phyloP scores from a whole-genome alignment of 1,140 invertebrate genomes.

The Drosophila lowei region DNA sequence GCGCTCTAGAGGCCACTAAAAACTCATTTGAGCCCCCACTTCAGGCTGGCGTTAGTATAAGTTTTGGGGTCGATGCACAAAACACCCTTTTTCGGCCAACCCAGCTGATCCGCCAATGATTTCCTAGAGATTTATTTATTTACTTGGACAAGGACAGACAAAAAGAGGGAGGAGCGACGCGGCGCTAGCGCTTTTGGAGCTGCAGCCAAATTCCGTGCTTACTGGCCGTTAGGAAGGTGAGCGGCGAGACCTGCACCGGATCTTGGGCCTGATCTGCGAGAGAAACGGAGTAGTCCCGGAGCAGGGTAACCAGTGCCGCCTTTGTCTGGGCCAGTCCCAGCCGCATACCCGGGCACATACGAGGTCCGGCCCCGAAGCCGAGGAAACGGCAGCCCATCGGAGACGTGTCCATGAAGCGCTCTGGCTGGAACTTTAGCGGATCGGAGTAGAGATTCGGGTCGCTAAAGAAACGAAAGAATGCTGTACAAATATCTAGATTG shows the following conservation, averaged over 20 bases:
- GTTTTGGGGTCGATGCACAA: too few relatives aligned
- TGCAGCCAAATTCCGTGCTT: constrained; percentile 54
- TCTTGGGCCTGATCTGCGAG: not conserved
- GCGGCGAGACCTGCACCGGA: constrained; percentile 40
- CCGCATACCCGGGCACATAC: constrained; percentile 88
- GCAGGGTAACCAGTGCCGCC: constrained; percentile 76
- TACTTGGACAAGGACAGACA: too few relatives aligned
- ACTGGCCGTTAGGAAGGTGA: constrained; percentile 56
- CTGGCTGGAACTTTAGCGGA: constrained; percentile 85
- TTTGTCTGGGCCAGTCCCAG: constrained; percentile 84
- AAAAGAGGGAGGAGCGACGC: not conserved
- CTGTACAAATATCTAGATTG: too few relatives aligned
- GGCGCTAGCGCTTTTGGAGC: constrained; percentile 2
- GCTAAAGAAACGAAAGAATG: constrained; percentile 78
- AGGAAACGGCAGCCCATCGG: constrained; percentile 85
- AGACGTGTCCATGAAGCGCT: constrained; percentile 85
- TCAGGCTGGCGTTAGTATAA: too few relatives aligned
- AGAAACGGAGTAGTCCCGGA: constrained; percentile 40
- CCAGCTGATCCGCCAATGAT: too few relatives aligned
- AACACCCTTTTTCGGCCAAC: too few relatives aligned
- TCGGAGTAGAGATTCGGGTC: constrained; percentile 85
- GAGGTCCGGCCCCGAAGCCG: constrained; percentile 89
- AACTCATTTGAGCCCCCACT: constrained; percentile 1
- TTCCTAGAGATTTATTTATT: too few relatives aligned
- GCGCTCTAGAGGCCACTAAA: constrained; percentile 9